phyloP scores from a whole-genome alignment of 2,888 invertebrate species.

The Drosophila nigritarsus region DNA sequence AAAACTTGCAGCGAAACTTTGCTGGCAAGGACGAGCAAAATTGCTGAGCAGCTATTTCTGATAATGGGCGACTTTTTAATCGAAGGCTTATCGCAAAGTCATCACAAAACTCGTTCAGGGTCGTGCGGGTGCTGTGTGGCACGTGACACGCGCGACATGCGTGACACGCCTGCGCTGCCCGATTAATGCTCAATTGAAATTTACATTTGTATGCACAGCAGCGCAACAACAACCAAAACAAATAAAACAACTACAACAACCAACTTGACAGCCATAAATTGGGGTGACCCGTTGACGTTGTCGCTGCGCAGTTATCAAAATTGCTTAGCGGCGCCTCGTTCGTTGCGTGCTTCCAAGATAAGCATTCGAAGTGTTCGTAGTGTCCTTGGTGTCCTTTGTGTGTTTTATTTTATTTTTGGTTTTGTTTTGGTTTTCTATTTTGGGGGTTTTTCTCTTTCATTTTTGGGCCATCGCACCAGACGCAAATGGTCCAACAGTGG shows the following conservation, averaged over 20 bases:
- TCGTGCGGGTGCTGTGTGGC: conserved; percentile 11
- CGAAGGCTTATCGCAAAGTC: conserved; percentile 60
- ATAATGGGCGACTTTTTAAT: conserved; percentile 58
- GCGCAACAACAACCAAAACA: conserved; percentile 15
- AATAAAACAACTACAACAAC: conserved; percentile 14
- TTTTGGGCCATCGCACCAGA: conserved; percentile 20
- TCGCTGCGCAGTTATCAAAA: conserved; percentile 67
- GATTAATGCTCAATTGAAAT: conserved; percentile 75
- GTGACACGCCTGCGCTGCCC: conserved; percentile 36
- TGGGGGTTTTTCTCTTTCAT: neutral
- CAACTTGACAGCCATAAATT: conserved; percentile 52
- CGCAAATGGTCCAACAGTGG: conserved; percentile 13
- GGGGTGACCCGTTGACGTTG: conserved; percentile 53
- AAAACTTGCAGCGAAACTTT: conserved; percentile 47
- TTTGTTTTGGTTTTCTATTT: neutral
- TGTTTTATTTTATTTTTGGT: neutral
- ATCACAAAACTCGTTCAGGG: conserved; percentile 46
- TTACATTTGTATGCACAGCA: conserved; percentile 67
- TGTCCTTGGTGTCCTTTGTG: conserved; percentile 18
- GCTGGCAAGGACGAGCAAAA: conserved; percentile 41
- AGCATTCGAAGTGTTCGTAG: conserved; percentile 58
- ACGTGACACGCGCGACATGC: conserved; percentile 22
- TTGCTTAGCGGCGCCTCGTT: conserved; percentile 57
- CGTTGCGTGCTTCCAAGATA: conserved; percentile 44
- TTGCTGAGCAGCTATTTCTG: conserved; percentile 48